Conservation (phyloP, 2,888 invertebrate genomes). For the Eledona agricola region DNA sequence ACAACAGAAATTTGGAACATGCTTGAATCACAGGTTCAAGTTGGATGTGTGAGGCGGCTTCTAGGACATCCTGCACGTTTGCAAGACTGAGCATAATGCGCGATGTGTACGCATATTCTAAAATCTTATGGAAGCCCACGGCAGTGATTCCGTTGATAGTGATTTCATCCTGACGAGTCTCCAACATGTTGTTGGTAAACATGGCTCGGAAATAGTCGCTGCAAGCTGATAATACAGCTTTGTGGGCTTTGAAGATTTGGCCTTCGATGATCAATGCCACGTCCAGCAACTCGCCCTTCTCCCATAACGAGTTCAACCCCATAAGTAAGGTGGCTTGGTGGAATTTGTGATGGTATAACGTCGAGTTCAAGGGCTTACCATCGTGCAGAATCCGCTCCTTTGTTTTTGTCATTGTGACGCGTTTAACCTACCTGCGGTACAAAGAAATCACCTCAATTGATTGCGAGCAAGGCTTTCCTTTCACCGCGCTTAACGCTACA, state of each 20-base stretch:
- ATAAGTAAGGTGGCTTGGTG: constrained; percentile 67
- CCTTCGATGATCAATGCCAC: constrained; percentile 74
- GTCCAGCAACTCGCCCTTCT: constrained; percentile 71
- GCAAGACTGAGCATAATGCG: constrained; percentile 69
- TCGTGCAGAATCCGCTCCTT: constrained; percentile 58
- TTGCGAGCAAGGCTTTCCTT: constrained; percentile 14
- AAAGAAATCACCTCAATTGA: constrained; percentile 2
- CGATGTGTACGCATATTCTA: constrained; percentile 77
- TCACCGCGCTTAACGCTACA: constrained; percentile 16
- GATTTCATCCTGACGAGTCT: constrained; percentile 72
- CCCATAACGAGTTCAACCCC: constrained; percentile 70
- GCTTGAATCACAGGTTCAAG: constrained; percentile 72
- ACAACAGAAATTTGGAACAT: constrained; percentile 71
- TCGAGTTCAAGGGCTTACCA: constrained; percentile 61
- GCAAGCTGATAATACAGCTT: constrained; percentile 75
- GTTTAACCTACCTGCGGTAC: constrained; percentile 21
- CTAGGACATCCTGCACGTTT: constrained; percentile 72
- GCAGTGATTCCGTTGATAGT: constrained; percentile 73
- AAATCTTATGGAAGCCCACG: constrained; percentile 69
- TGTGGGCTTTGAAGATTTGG: constrained; percentile 72
- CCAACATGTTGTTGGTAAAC: constrained; percentile 77
- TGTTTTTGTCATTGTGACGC: constrained; percentile 53
- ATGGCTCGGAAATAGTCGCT: constrained; percentile 80
- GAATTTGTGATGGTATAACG: constrained; percentile 67
- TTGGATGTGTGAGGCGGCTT: constrained; percentile 74